Conservation (phyloP, 2,888 invertebrate species). For the Seladonia tumulorum region DNA sequence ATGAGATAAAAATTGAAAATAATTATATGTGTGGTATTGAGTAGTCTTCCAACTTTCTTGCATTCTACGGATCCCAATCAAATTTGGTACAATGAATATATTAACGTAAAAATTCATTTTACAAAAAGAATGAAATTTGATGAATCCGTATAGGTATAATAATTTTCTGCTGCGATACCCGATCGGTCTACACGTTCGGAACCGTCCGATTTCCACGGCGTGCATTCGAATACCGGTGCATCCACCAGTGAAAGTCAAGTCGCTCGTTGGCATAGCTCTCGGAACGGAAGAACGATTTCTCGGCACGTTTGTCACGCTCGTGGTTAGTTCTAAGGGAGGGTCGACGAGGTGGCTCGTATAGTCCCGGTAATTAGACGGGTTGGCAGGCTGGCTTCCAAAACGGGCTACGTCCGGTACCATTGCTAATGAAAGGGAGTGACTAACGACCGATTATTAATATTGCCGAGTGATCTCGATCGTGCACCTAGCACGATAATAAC, state of each 20-base stretch:
- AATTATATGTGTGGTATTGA: no score
- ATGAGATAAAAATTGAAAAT: no score
- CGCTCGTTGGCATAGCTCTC: slow-evolving; percentile 32
- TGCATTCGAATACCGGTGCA: background rate
- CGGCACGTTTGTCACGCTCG: slow-evolving; percentile 64
- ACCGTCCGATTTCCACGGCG: background rate
- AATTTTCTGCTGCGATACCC: no score
- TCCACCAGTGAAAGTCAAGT: slow-evolving; percentile 26
- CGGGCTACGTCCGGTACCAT: slow-evolving; percentile 60
- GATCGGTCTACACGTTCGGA: background rate
- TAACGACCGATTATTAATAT: slow-evolving; percentile 74
- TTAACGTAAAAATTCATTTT: no score
- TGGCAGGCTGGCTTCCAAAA: slow-evolving; percentile 66
- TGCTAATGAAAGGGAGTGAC: slow-evolving; percentile 71
- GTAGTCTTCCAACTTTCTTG: no score
- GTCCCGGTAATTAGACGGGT: slow-evolving; percentile 65
- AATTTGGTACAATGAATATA: no score
- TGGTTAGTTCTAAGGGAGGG: slow-evolving; percentile 41
- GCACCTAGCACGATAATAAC: slow-evolving; percentile 65
- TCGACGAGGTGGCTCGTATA: slow-evolving; percentile 43
- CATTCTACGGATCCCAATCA: no score
- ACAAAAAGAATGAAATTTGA: background rate
- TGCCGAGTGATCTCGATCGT: slow-evolving; percentile 69
- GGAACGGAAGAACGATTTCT: slow-evolving; percentile 57
- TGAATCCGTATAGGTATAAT: background rate